Evolutionary conservation across 2,888 invertebrate genomes (phyloP).

Genomic region (Heterodera filipjevi): DNA sequence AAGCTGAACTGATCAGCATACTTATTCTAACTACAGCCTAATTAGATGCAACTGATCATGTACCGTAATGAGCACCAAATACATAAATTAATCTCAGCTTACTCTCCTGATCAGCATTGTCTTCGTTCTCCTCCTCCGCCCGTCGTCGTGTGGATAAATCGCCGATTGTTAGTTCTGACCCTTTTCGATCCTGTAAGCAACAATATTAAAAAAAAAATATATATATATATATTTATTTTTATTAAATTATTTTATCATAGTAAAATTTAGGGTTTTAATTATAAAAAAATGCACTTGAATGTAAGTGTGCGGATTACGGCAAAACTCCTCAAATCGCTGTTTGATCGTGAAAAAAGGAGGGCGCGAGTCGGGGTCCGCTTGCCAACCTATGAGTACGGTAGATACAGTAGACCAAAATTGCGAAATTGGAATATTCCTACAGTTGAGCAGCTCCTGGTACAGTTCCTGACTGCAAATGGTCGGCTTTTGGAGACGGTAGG

Average conservation of each 20-base stretch:
- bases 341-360: slow-evolving; percentile 91
- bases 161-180: neutral
- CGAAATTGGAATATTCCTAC: too few relatives aligned
- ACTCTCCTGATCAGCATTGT: neutral
- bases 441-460: slow-evolving; percentile 93
- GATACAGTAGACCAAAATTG: too few relatives aligned
- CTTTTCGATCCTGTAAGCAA: slow-evolving; percentile 24
- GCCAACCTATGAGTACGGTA: slow-evolving; percentile 85
- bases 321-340: slow-evolving; percentile 87
- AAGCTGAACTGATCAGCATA: too few relatives aligned
- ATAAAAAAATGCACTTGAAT: slow-evolving; percentile 39
- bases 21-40: too few relatives aligned
- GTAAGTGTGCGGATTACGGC: slow-evolving; percentile 91
- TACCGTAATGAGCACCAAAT: too few relatives aligned
- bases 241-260: slow-evolving; percentile 4
- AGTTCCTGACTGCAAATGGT: slow-evolving; percentile 90
- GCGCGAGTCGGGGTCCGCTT: slow-evolving; percentile 89
- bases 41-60: too few relatives aligned
- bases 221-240: neutral
- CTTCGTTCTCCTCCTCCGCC: neutral
- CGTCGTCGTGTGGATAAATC: neutral
- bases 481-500: slow-evolving; percentile 88
- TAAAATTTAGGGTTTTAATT: too few relatives aligned
- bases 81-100: too few relatives aligned
- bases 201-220: neutral